Evolutionary conservation across 2,888 invertebrate species (phyloP).

Genomic region (Heliconius ethilla): DNA sequence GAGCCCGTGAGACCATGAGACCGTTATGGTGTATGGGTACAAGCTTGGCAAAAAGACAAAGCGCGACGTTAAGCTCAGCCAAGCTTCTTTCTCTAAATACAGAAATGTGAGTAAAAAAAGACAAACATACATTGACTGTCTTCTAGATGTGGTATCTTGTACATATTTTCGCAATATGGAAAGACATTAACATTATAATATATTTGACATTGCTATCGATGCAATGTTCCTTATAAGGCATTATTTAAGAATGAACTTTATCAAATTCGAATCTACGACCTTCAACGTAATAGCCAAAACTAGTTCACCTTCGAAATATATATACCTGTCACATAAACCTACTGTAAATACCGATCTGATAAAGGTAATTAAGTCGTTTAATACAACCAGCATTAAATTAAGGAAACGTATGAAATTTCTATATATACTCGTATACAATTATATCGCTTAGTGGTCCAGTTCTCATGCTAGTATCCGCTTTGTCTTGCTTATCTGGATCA

Average conservation of each 20-base stretch:
- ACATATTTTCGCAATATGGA: neutral
- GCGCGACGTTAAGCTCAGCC: neutral
- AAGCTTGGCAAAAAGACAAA: neutral
- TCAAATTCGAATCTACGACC: neutral
- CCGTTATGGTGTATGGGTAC: neutral
- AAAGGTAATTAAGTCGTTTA: slow-evolving; percentile 10
- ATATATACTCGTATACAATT: slow-evolving; percentile 37
- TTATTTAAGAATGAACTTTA: neutral
- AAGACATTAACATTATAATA: neutral
- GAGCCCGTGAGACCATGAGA: too few relatives aligned
- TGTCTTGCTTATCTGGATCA: slow-evolving; percentile 69
- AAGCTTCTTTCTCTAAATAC: neutral
- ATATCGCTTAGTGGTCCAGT: slow-evolving; percentile 67
- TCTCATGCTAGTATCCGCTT: slow-evolving; percentile 67
- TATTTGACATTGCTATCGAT: neutral
- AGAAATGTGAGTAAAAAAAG: too few relatives aligned
- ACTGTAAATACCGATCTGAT: neutral
- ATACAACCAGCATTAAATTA: slow-evolving; percentile 5
- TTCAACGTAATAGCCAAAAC: neutral
- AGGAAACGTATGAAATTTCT: slow-evolving; percentile 28
- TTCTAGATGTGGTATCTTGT: neutral
- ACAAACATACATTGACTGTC: too few relatives aligned
- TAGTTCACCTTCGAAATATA: slow-evolving; percentile 7
- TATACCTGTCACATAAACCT: neutral
- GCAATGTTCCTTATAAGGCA: neutral